These are phyloP conservation scores for Xerus rutilus DNA, from an alignment of 2,797 vertebrate species.

Conservation along the genomic window DNA sequence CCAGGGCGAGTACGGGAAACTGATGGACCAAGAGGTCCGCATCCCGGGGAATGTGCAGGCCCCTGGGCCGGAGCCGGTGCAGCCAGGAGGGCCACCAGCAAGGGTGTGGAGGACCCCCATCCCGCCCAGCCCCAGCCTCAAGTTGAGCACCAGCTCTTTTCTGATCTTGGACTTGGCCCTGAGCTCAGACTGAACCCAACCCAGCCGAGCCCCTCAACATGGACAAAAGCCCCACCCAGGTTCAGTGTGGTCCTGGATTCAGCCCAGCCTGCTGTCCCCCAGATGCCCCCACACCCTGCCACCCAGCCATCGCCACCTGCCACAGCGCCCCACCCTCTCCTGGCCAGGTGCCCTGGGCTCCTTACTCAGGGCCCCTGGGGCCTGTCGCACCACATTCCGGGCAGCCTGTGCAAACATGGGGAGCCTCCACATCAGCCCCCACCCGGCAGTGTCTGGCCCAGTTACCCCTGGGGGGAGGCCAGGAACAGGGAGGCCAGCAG, in stretches of 20 bases:
- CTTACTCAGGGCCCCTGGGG: conserved; percentile 63
- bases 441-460: not conserved
- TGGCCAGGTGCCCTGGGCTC: conserved; percentile 32
- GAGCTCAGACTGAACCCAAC: not conserved
- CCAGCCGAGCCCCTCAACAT: not conserved
- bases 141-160: too few species aligned
- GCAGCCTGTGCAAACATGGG: conserved; percentile 4
- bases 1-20: not conserved
- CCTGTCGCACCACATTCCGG: conserved; percentile 66
- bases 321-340: not conserved
- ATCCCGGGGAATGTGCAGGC: not conserved
- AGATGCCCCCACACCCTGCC: not conserved
- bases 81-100: not conserved
- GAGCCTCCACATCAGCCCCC: not conserved
- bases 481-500: fast-evolving
- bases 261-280: fast-evolving
- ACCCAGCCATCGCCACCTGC: not conserved
- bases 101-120: not conserved
- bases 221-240: not conserved
- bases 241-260: not conserved
- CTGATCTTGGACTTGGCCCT: not conserved
- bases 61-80: not conserved
- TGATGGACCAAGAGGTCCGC: not conserved
- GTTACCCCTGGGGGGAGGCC: not conserved
- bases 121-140: not conserved